A percentile compares a stretch with the other conserved stretches of the same genome.
Evolutionary conservation across 2,113 vertebrate genomes (phyloP).

Genomic region (Gallinago jamesoni): DNA sequence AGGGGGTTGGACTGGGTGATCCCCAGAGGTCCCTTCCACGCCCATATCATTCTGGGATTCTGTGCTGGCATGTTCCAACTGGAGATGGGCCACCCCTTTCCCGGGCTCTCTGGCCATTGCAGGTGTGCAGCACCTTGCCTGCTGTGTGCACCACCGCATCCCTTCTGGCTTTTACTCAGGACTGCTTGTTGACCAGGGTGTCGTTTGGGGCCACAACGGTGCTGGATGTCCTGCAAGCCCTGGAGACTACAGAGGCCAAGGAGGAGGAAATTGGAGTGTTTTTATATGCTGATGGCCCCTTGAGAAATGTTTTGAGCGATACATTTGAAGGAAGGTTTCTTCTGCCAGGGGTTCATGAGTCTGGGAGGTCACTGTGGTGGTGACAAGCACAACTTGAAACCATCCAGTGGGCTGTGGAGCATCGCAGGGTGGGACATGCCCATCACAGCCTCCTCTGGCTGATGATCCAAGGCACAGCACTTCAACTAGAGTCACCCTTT

Average conservation of each 20-base stretch:
- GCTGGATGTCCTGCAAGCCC: background rate
- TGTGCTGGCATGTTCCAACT: background rate
- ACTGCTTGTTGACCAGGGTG: background rate
- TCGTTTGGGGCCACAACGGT: fast-evolving
- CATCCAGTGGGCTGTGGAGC: background rate
- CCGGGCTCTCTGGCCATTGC: background rate
- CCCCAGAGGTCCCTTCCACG: no score
- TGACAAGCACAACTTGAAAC: background rate
- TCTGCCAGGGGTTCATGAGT: background rate
- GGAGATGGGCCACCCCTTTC: background rate
- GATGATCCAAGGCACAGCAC: no score
- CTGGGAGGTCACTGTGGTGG: background rate
- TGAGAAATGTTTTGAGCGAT: background rate
- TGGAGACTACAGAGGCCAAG: no score
- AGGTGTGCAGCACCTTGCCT: background rate
- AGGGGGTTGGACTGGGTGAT: no score
- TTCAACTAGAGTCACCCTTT: background rate
- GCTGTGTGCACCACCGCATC: fast-evolving
- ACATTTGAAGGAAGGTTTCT: background rate
- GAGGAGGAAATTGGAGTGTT: background rate
- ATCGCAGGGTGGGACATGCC: fast-evolving
- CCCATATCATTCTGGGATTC: no score
- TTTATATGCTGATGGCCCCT: background rate
- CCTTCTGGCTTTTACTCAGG: background rate
- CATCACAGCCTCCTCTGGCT: background rate